phyloP scores from a whole-genome alignment of 1,140 invertebrate genomes.

The Nixonia krombeini region DNA sequence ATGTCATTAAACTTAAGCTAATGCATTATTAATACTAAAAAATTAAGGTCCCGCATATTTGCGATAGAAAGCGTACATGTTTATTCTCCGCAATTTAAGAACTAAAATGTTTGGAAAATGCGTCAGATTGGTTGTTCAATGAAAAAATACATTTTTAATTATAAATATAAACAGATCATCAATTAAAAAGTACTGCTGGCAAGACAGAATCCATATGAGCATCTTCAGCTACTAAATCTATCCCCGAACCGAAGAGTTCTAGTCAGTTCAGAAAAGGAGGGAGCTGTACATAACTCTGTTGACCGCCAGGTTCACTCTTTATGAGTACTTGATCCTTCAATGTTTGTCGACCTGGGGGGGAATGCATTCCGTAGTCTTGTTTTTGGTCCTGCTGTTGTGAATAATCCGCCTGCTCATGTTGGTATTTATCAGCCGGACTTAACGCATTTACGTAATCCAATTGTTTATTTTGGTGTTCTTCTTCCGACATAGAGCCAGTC shows the following conservation, averaged over 20 bases:
- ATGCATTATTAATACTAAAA: conserved; percentile 11
- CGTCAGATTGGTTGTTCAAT: too few relatives aligned
- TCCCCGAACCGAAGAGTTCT: conserved; percentile 58
- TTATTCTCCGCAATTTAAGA: background rate
- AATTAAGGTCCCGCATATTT: background rate
- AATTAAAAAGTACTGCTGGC: conserved; percentile 8
- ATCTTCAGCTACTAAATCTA: conserved; percentile 38
- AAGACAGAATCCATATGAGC: conserved; percentile 22
- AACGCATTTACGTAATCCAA: conserved; percentile 62
- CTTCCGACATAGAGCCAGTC: conserved; percentile 69
- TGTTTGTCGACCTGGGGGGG: conserved; percentile 64
- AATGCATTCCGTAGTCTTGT: conserved; percentile 72
- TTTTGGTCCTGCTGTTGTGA: conserved; percentile 70
- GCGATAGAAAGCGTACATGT: background rate
- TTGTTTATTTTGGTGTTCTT: conserved; percentile 68
- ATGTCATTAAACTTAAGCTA: background rate
- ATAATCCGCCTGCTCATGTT: conserved; percentile 74
- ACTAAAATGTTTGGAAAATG: too few relatives aligned
- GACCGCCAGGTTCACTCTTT: conserved; percentile 75
- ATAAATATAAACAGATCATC: background rate
- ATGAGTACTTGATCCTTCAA: conserved; percentile 75
- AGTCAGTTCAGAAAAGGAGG: conserved; percentile 84
- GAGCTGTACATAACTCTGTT: conserved; percentile 78
- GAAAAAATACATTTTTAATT: too few relatives aligned
- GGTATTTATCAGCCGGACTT: conserved; percentile 73